A percentile compares a stretch with the other conserved stretches of the same genome.
Evolutionary conservation across 2,113 vertebrate genomes (phyloP).

Genomic region (Ptilonorhynchus violaceus): DNA sequence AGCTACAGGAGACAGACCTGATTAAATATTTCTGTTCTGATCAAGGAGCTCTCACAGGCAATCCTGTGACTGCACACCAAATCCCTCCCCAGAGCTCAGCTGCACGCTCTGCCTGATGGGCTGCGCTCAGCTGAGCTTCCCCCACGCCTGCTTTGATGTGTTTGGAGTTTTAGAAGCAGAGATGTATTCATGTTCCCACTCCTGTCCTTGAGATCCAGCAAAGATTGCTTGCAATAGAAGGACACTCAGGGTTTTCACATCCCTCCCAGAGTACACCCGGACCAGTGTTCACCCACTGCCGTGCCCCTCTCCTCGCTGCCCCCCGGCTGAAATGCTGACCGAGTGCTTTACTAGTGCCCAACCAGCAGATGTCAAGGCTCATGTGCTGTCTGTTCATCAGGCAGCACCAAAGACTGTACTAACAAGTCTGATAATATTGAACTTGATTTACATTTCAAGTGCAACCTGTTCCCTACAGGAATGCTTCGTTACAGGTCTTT

Average conservation of each 20-base stretch:
- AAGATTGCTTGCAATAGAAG: accelerated
- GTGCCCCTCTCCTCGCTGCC: background rate
- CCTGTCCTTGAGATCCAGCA: background rate
- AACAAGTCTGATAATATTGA: background rate
- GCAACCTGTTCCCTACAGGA: background rate
- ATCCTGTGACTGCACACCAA: background rate
- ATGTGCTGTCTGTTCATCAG: background rate
- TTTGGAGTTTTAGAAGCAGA: background rate
- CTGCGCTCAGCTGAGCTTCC: background rate
- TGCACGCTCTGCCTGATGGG: background rate
- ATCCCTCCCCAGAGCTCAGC: background rate
- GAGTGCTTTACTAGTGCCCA: background rate
- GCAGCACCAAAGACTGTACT: background rate
- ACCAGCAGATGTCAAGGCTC: background rate
- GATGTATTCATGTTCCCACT: background rate
- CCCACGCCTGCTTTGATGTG: background rate
- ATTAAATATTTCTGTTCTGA: constrained; percentile 46
- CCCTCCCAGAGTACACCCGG: background rate
- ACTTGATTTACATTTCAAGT: background rate
- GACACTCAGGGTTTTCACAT: background rate
- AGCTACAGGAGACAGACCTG: background rate
- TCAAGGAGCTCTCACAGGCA: background rate
- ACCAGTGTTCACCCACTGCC: background rate
- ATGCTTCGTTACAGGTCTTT: background rate
- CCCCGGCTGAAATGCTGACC: background rate